A percentile compares a stretch with the other conserved stretches of the same genome.
Evolutionary conservation across 1,140 invertebrate species (phyloP).

Genomic region (Aphidius gifuensis): DNA sequence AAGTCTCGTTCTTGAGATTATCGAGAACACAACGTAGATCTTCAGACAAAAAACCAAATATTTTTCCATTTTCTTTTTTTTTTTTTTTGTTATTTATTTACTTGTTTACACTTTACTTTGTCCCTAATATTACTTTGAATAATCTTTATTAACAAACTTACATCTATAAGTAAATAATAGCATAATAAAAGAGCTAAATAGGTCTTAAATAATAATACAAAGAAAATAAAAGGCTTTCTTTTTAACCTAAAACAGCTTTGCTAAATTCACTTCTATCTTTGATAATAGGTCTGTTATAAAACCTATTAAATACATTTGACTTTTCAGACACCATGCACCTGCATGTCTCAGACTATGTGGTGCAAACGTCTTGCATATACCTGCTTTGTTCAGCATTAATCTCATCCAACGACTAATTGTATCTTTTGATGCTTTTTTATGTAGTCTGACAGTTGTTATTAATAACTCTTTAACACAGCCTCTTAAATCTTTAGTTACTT

Average conservation of each 20-base stretch:
- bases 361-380: constrained; percentile 13
- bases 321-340: constrained; percentile 18
- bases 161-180: too few relatives aligned
- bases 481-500: neutral
- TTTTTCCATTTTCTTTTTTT: too few relatives aligned
- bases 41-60: too few relatives aligned
- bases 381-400: constrained; percentile 11
- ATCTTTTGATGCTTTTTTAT: constrained; percentile 19
- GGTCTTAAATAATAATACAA: too few relatives aligned
- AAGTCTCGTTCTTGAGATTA: too few relatives aligned
- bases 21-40: too few relatives aligned
- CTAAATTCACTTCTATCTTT: constrained; percentile 16
- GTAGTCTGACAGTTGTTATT: constrained; percentile 14
- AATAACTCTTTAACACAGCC: constrained; percentile 4
- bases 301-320: constrained; percentile 21
- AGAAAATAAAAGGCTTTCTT: too few relatives aligned
- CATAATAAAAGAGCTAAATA: neutral
- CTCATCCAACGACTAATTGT: constrained; percentile 22
- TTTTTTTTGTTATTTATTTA: too few relatives aligned
- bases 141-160: too few relatives aligned
- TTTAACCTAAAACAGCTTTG: neutral
- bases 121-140: too few relatives aligned
- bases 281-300: constrained; percentile 21
- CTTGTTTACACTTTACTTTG: too few relatives aligned
- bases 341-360: constrained; percentile 20